Evolutionary conservation across 2,797 vertebrate genomes (phyloP).

Genomic region (Pyrocephalus nanus): DNA sequence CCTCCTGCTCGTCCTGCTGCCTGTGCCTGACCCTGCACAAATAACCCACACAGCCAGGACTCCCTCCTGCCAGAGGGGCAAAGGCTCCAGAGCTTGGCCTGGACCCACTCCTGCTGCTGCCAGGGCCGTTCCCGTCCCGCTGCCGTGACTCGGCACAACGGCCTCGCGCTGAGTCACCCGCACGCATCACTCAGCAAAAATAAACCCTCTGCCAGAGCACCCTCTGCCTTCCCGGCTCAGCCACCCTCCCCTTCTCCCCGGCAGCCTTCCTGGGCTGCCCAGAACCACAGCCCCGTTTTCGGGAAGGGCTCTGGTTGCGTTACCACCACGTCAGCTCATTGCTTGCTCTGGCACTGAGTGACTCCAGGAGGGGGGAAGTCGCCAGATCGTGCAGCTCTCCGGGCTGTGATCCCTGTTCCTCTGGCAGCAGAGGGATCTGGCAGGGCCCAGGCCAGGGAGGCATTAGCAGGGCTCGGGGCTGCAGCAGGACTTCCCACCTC

Average conservation of each 20-base stretch:
- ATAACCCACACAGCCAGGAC: accelerated
- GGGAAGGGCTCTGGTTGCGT: accelerated
- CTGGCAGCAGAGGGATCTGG: background rate
- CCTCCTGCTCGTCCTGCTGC: background rate
- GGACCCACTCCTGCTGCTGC: background rate
- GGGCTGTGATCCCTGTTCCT: background rate
- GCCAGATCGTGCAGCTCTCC: accelerated
- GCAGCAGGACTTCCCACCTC: background rate
- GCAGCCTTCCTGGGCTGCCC: background rate
- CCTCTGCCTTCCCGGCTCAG: background rate
- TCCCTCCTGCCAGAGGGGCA: background rate
- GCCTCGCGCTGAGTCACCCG: background rate
- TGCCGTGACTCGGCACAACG: background rate
- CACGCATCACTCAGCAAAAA: background rate
- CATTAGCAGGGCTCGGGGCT: accelerated
- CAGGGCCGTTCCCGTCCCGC: background rate
- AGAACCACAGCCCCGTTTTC: background rate
- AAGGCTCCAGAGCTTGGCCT: accelerated
- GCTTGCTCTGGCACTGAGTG: accelerated
- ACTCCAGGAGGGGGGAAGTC: background rate
- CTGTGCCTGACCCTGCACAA: background rate
- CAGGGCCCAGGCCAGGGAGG: background rate
- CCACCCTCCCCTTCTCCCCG: background rate
- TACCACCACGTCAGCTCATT: background rate
- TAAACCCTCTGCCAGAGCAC: background rate